These are phyloP conservation scores for Arion vulgaris DNA, from an alignment of 1,140 invertebrate genomes.

Conservation along the genomic window DNA sequence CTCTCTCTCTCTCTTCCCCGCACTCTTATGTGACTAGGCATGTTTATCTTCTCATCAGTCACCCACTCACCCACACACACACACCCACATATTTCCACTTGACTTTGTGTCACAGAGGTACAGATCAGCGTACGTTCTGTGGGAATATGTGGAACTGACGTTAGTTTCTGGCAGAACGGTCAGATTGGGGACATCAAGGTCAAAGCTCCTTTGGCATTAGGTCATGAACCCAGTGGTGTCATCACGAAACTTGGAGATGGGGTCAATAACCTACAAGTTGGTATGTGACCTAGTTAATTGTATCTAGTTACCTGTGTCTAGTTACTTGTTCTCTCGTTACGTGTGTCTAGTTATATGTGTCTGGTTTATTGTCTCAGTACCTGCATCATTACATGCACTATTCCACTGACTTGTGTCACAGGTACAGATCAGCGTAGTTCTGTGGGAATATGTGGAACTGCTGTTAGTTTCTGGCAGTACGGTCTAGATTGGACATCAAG, in stretches of 20 bases:
- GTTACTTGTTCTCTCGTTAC: neutral
- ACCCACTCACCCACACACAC: too few relatives aligned
- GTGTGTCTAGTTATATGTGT: constrained; percentile 34
- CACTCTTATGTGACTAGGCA: too few relatives aligned
- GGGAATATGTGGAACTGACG: constrained; percentile 96
- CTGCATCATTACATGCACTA: too few relatives aligned
- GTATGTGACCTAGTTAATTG: constrained; percentile 47
- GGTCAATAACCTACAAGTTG: constrained; percentile 64
- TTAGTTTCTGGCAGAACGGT: constrained; percentile 89
- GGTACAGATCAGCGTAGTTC: constrained; percentile 89
- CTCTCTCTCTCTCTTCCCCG: too few relatives aligned
- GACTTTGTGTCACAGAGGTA: constrained; percentile 88
- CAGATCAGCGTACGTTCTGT: constrained; percentile 89
- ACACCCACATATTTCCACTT: too few relatives aligned
- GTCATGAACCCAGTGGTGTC: constrained; percentile 67
- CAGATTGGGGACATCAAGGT: constrained; percentile 76
- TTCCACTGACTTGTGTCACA: too few relatives aligned
- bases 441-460: constrained; percentile 96
- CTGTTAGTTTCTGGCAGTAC: constrained; percentile 89
- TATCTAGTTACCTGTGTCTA: neutral
- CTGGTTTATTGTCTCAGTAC: neutral
- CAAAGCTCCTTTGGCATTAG: constrained; percentile 62
- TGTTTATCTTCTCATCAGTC: neutral
- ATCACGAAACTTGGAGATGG: constrained; percentile 71
- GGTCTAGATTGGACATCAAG: constrained; percentile 79